Base-by-base conservation (phyloP, 2,888 invertebrate species). In the Sericinus montela region DNA sequence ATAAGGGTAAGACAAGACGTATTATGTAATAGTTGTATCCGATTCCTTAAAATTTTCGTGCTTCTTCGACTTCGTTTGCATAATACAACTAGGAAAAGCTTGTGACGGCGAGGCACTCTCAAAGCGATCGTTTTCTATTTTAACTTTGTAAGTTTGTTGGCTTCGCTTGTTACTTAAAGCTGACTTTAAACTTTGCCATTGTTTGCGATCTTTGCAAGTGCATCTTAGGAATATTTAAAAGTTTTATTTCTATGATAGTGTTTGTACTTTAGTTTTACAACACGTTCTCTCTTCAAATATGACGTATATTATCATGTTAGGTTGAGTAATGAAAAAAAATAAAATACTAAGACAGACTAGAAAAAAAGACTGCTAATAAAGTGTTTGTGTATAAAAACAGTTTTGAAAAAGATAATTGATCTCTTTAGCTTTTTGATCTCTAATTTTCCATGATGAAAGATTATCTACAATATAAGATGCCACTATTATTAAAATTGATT, bases 171-270 rank as follows among this genome's bases (percentile, higher is more conserved):
- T 46, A 46, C 42, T 39, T 42, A 47, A 47, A 41, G 32, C 48
- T 46, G 41, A 45, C 45, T 41, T 42, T 28, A 48, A 48, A 43
- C 37, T 48, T 48, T 48, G 42, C 29, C 36, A 38, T 43, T 42
- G 47, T 48, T 42, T 42, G 41, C 45, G 39, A 39, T 46, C 39
- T 30, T 45, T 32, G 14, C 19, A 28, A 34, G 45, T 34, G 38
- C 19, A 11, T 32, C 29, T 39, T 14, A 29, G 5, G 15, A 15
- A 34, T 30, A 46, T 34, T 11, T 46, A 15, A 19, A 45, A 19
- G 19, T 32, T 30, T 37, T 23, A 45, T 32, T 43, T 35, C 10
- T 34, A 23, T 43, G 14, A 19, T 32, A 9, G 23, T 23, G 14
- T n/a, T n/a, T n/a, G n/a, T 34, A 14, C 14, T 25, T 10, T 25